Percentiles rank a stretch among this genome's conserved stretches.
Evolutionary conservation across 2,113 vertebrate species (phyloP).

Genomic region (Corythaeola cristata): DNA sequence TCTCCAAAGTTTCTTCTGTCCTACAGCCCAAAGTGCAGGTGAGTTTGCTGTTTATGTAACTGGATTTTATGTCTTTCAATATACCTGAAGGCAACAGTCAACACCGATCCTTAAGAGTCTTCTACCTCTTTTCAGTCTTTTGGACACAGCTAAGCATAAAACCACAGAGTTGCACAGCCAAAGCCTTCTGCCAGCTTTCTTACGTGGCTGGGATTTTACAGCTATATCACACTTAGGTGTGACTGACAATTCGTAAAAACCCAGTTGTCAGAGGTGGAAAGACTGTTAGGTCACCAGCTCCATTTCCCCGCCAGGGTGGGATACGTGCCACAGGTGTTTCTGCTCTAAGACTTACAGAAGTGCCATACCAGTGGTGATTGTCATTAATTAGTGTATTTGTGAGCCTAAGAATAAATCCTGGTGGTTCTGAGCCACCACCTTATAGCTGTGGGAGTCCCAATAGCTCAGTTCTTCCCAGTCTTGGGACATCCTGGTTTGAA

Average conservation of each 20-base stretch:
- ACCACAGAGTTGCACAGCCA: not conserved
- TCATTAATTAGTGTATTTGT: not conserved
- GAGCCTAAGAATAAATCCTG: not conserved
- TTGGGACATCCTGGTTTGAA: not conserved
- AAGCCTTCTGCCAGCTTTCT: slow-evolving; percentile 11
- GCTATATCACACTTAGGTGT: not conserved
- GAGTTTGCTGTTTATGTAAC: not conserved
- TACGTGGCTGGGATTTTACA: not conserved
- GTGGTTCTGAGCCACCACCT: not conserved
- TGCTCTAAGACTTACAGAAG: not conserved
- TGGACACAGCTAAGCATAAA: not conserved
- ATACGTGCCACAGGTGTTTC: not conserved
- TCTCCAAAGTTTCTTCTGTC: not conserved
- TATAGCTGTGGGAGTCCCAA: not conserved
- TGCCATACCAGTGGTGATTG: not conserved
- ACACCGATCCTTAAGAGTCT: not conserved
- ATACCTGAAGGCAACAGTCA: not conserved
- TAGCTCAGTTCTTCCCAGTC: not conserved
- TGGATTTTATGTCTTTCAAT: not conserved
- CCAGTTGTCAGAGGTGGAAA: not conserved
- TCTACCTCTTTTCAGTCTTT: not conserved
- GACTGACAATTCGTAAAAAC: not conserved
- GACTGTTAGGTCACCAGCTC: not conserved
- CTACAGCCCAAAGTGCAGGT: not conserved
- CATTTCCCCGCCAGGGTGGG: slow-evolving; percentile 20